These are phyloP conservation scores for Sphecodes monilicornis DNA, from an alignment of 2,888 invertebrate genomes.

Conservation along the genomic window DNA sequence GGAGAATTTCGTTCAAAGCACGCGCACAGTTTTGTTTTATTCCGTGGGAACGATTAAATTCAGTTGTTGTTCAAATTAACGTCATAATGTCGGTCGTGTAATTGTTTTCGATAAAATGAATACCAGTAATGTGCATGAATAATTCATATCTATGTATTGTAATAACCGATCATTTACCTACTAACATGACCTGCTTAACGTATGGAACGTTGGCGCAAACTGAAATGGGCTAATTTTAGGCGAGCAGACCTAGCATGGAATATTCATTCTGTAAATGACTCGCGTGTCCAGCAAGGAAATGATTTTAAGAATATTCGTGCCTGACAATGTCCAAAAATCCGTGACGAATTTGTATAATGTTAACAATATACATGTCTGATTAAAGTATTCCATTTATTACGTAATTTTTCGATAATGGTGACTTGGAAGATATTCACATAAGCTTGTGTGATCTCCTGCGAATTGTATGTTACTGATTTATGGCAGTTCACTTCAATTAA, in stretches of 20 bases:
- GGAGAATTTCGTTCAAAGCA: neutral
- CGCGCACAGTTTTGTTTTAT: neutral
- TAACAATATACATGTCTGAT: neutral
- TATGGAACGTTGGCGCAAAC: neutral
- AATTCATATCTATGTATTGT: neutral
- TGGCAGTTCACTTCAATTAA: neutral
- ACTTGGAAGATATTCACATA: neutral
- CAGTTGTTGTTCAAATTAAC: neutral
- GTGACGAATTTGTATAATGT: neutral
- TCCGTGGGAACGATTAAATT: neutral
- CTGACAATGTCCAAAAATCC: neutral
- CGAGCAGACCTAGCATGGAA: neutral
- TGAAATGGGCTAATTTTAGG: neutral
- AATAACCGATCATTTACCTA: conserved; percentile 11
- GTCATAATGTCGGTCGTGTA: neutral
- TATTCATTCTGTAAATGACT: neutral
- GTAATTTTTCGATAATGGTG: neutral
- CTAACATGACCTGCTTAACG: neutral
- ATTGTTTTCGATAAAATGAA: conserved; percentile 1
- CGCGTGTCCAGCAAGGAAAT: neutral
- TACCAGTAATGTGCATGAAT: neutral
- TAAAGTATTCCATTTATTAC: neutral
- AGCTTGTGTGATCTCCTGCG: too few species aligned
- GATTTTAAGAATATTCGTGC: neutral
- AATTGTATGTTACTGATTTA: too few species aligned